phyloP scores from a whole-genome alignment of 1,140 invertebrate species.

The Megalopta genalis region DNA sequence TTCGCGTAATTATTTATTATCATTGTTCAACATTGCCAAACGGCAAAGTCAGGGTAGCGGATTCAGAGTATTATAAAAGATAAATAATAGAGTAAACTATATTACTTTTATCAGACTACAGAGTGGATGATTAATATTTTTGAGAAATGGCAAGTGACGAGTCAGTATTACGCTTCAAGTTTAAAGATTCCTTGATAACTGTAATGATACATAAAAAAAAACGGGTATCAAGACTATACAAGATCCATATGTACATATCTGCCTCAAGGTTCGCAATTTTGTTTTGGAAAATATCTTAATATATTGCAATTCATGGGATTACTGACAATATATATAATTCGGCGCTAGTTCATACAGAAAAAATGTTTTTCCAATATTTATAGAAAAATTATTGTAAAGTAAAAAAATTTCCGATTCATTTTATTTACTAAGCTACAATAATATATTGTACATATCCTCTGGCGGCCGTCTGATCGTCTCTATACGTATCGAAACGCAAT shows the following conservation, averaged over 20 bases:
- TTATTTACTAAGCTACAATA: neutral
- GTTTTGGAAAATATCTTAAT: neutral
- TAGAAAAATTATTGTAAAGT: conserved; percentile 22
- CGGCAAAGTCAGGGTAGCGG: conserved; percentile 76
- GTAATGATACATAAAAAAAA: neutral
- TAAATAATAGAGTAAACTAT: neutral
- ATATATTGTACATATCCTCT: conserved; percentile 28
- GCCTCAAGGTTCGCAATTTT: neutral
- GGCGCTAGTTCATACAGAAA: neutral
- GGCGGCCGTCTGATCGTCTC: conserved; percentile 1
- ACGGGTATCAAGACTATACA: neutral
- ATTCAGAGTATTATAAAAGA: conserved; percentile 73
- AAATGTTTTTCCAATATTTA: conserved; percentile 40
- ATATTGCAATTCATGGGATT: conserved; percentile 18
- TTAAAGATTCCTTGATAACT: neutral
- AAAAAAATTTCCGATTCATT: neutral
- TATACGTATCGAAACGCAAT: conserved; percentile 1
- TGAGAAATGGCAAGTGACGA: conserved; percentile 16
- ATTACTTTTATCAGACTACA: conserved; percentile 1
- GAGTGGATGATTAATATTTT: neutral
- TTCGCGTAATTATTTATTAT: conserved; percentile 79
- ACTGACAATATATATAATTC: conserved; percentile 23
- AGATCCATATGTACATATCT: conserved; percentile 14
- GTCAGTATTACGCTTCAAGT: conserved; percentile 16
- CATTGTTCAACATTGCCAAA: conserved; percentile 79